Evolutionary conservation across 2,113 vertebrate species (phyloP).

Genomic region (Atrichornis clamosus): DNA sequence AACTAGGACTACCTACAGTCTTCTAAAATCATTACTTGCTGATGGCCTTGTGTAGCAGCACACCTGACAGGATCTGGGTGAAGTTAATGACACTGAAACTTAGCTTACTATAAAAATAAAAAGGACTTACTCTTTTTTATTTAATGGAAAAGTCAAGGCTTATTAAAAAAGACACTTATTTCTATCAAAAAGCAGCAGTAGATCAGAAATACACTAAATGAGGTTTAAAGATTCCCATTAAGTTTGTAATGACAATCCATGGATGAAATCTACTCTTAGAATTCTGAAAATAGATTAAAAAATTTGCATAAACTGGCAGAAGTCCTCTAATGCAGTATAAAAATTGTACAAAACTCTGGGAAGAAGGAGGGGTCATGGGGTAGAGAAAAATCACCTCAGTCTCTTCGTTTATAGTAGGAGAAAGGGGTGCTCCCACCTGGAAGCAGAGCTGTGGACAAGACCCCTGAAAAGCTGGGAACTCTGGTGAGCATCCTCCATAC

Average conservation of each 20-base stretch:
- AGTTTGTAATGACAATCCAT: not conserved
- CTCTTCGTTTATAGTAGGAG: not conserved
- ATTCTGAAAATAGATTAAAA: not conserved
- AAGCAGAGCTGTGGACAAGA: not conserved
- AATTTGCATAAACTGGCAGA: not conserved
- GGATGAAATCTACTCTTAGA: not conserved
- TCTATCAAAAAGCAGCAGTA: not conserved
- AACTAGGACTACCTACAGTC: not conserved
- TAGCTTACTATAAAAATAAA: not conserved
- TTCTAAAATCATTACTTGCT: not conserved
- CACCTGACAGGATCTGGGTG: not conserved
- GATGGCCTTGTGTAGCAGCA: not conserved
- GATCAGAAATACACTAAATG: not conserved
- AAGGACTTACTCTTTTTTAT: not conserved
- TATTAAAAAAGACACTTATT: not conserved
- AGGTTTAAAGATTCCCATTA: not conserved
- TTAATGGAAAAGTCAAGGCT: not conserved
- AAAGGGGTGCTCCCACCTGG: not conserved
- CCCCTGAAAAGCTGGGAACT: not conserved
- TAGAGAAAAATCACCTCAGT: not conserved
- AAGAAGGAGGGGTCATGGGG: not conserved
- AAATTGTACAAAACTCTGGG: not conserved
- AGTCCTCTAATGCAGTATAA: not conserved
- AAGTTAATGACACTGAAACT: not conserved
- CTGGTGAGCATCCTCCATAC: not conserved